These are phyloP conservation scores for Phenganax stokvisi DNA, from an alignment of 92 coral and sea anemone species.

Conservation along the genomic window DNA sequence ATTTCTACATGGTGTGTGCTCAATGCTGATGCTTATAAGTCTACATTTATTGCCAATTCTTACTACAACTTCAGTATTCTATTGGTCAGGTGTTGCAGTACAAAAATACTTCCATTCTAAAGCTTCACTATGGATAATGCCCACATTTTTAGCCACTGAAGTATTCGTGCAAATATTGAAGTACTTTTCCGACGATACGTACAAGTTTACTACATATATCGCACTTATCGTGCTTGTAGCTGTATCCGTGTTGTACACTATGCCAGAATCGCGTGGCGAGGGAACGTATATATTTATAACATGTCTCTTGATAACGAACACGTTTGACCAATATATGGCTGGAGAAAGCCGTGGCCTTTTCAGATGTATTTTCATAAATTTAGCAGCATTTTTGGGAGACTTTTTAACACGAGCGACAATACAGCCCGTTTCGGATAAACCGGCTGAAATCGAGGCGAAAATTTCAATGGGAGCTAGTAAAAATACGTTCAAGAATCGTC, in stretches of 20 bases:
- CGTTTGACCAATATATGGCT: constrained; percentile 76
- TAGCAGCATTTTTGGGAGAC: constrained; percentile 90
- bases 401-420: constrained; percentile 77
- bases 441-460: constrained; percentile 89
- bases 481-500: constrained; percentile 30
- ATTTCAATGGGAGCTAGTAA: constrained; percentile 29
- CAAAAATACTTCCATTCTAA: constrained; percentile 89
- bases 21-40: constrained; percentile 61
- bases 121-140: constrained; percentile 78
- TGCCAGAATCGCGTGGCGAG: constrained; percentile 52
- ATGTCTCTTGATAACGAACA: constrained; percentile 60
- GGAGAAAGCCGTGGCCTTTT: constrained; percentile 70
- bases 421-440: constrained; percentile 59
- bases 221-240: constrained; percentile 69
- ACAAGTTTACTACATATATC: constrained; percentile 70
- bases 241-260: constrained; percentile 61
- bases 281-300: constrained; percentile 53
- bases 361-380: constrained; percentile 83
- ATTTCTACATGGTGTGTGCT: constrained; percentile 66
- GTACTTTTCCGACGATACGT: constrained; percentile 76
- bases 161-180: constrained; percentile 79
- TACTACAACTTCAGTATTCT: constrained; percentile 86
- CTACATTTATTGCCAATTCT: constrained; percentile 70
- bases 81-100: constrained; percentile 92
- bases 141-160: constrained; percentile 88